Evolutionary conservation across 2,113 vertebrate genomes (phyloP).

Genomic region (Anhinga anhinga): DNA sequence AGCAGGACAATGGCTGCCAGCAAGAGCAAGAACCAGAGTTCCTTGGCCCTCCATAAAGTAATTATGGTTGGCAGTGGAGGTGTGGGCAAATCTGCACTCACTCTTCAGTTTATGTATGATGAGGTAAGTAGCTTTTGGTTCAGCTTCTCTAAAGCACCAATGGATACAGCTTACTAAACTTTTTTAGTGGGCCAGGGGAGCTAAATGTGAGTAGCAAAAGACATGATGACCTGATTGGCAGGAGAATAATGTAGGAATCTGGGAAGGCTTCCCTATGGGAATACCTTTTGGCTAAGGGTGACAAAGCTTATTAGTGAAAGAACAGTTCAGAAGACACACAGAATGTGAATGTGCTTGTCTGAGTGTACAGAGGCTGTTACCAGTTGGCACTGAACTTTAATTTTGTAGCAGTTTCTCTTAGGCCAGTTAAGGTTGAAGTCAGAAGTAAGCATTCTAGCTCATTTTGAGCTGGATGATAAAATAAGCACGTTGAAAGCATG

Average conservation of each 20-base stretch:
- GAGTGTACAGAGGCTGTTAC: not conserved
- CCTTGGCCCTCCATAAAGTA: conserved; percentile 83
- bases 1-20: conserved; percentile 76
- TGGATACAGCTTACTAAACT: not conserved
- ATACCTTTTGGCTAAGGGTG: not conserved
- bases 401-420: not conserved
- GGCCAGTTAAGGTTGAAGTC: not conserved
- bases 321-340: not conserved
- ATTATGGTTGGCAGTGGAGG: conserved; percentile 87
- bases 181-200: not conserved
- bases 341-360: not conserved
- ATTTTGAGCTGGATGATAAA: not conserved
- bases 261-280: not conserved
- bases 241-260: not conserved
- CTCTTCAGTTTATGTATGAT: conserved; percentile 85
- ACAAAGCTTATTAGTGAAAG: not conserved
- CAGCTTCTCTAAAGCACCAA: not conserved
- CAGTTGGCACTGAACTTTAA: not conserved
- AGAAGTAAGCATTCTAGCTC: not conserved
- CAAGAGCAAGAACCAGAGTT: conserved; percentile 82
- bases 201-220: not conserved
- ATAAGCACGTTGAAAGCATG: not conserved
- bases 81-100: conserved; percentile 84
- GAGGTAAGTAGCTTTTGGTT: conserved; percentile 73
- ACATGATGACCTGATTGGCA: not conserved